Evolutionary conservation across 2,888 invertebrate genomes (phyloP).

Genomic region (Cyclophora albipunctata): DNA sequence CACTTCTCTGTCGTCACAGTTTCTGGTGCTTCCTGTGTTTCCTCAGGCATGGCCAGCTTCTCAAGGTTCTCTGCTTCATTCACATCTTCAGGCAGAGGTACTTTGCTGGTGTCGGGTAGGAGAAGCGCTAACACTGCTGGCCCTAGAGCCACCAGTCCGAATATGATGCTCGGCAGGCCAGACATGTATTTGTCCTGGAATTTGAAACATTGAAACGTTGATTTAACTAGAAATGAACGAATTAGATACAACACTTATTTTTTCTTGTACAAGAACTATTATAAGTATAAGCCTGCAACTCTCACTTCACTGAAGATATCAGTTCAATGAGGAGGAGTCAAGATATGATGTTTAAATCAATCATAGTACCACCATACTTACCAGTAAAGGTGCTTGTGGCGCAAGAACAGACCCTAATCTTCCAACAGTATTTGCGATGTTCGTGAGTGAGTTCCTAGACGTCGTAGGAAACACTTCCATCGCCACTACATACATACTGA

Average conservation of each 20-base stretch:
- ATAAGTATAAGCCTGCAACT: background rate
- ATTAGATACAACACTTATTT: too few species aligned
- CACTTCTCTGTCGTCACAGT: background rate
- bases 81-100: conserved; percentile 48
- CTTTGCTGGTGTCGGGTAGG: conserved; percentile 54
- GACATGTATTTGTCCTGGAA: conserved; percentile 51
- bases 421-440: conserved; percentile 79
- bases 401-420: conserved; percentile 79
- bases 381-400: conserved; percentile 79
- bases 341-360: too few species aligned
- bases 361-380: conserved; percentile 29
- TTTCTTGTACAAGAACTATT: too few species aligned
- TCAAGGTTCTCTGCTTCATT: conserved; percentile 48
- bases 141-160: conserved; percentile 49
- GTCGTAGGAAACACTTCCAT: conserved; percentile 83
- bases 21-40: background rate
- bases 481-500: conserved; percentile 79
- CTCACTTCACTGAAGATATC: background rate
- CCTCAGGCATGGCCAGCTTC: conserved; percentile 7
- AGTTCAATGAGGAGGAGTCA: too few species aligned
- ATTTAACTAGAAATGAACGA: background rate
- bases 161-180: conserved; percentile 52
- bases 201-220: background rate
- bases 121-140: conserved; percentile 48
- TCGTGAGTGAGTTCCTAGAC: conserved; percentile 78